These are phyloP conservation scores for Onychomys leucogaster DNA, from an alignment of 2,797 vertebrate species.

Conservation along the genomic window DNA sequence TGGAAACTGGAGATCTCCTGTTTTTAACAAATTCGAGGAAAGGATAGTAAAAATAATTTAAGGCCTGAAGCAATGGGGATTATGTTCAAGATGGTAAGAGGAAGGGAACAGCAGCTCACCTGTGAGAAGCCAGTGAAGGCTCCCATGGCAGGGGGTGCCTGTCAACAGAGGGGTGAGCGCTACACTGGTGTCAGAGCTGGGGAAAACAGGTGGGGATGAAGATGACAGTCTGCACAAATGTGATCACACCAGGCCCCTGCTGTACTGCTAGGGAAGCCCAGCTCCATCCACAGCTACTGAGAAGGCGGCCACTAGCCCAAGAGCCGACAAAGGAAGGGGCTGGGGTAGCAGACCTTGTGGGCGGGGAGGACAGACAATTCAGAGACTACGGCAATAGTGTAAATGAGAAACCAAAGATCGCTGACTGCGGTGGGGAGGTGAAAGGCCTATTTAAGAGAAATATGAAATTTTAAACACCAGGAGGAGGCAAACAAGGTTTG, in stretches of 20 bases:
- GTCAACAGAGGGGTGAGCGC: background rate
- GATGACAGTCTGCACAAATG: background rate
- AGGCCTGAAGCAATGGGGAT: slow-evolving; percentile 28
- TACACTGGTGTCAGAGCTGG: too few species aligned
- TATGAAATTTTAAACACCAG: slow-evolving; percentile 46
- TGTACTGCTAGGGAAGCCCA: background rate
- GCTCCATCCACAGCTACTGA: background rate
- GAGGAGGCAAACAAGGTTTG: slow-evolving; percentile 23
- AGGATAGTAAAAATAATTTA: slow-evolving; percentile 36
- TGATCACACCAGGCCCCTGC: background rate
- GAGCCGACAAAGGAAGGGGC: background rate
- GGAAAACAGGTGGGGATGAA: background rate
- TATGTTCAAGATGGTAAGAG: background rate
- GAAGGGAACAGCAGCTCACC: background rate
- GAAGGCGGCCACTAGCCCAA: background rate
- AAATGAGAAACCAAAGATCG: background rate
- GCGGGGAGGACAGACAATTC: background rate
- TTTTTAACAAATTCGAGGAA: slow-evolving; percentile 14
- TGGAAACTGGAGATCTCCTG: background rate
- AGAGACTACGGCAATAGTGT: background rate
- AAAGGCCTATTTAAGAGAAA: background rate
- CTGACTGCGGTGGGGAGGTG: background rate
- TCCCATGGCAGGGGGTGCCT: background rate
- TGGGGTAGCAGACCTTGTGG: background rate
- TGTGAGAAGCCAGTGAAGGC: background rate